Evolutionary conservation across 2,888 invertebrate species (phyloP).

Genomic region (Sipha maydis): DNA sequence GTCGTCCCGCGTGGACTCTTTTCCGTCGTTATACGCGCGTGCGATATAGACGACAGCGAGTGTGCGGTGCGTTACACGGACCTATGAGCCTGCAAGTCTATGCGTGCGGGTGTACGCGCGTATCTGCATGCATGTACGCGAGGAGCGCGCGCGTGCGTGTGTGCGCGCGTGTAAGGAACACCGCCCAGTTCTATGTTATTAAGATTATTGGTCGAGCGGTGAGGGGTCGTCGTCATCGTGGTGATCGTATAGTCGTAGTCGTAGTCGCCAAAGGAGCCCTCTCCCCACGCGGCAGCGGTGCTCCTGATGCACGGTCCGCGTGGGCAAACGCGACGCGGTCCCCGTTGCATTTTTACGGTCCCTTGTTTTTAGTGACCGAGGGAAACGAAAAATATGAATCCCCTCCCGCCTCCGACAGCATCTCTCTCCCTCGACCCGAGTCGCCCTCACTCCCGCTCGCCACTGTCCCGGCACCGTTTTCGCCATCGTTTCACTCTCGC

Average conservation of each 20-base stretch:
- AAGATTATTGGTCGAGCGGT: constrained; percentile 57
- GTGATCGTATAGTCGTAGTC: background rate
- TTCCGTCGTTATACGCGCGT: background rate
- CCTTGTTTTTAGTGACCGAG: constrained; percentile 58
- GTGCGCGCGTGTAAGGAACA: constrained; percentile 36
- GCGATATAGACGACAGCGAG: background rate
- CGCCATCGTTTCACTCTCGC: background rate
- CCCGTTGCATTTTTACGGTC: constrained; percentile 59
- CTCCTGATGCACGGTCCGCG: background rate
- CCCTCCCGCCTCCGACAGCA: background rate
- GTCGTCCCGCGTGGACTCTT: background rate
- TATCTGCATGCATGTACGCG: constrained; percentile 27
- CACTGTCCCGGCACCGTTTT: background rate
- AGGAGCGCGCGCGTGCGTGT: constrained; percentile 14
- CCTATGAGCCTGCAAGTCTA: background rate
- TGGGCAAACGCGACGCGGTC: background rate
- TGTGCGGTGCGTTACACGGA: background rate
- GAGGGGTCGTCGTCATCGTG: constrained; percentile 1
- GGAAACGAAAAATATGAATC: constrained; percentile 56
- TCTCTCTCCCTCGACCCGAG: background rate
- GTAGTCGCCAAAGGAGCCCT: background rate
- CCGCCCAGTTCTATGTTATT: constrained; percentile 54
- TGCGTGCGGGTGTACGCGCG: background rate
- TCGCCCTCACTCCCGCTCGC: background rate
- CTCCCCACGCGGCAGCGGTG: background rate